Base-by-base conservation (phyloP, 2,888 invertebrate species). In the Cordilura impudica region DNA sequence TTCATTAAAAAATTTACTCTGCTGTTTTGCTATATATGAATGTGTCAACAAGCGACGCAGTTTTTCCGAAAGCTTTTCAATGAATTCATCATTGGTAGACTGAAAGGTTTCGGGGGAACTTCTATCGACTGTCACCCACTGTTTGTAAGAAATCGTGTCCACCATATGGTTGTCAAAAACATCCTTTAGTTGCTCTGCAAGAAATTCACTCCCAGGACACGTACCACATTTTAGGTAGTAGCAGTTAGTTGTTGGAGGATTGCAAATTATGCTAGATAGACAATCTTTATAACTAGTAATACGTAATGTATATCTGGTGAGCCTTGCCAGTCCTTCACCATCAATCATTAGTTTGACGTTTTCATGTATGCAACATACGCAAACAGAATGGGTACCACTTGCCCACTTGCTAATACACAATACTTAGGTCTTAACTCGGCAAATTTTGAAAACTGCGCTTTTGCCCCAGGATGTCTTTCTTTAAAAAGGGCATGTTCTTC, bases 261-360 rank as follows among this genome's bases (percentile, higher is more conserved):
- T 21, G 58, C 58, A 58, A 58, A 58, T 29, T 18, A 58, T 58
- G 2, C 5, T 12, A 4, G 14, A n/a, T 53, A 53, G 21, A 16
- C 53, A 53, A 21, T 53, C 53, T 18, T 53, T 29, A 58, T 58
- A 58, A 35, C 6, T 58, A n/a, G 7, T 35, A n/a, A 58, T n/a
- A 7, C 12, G 8, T 2, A 18, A 16, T 45, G 4, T 18, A 43
- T 8, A 10, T 4, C 39, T 51, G 23, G 72, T 53, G 19, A 63
- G 23, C 8, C 10, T 63, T 23, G 23, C 16, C 21, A 72, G 14
- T 3, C 63, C 49, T 7, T 43, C 43, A 26, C 45, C 72, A 8
- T 72, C 54, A 54, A 72, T 54, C 53, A 63, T 51, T 39, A 72
- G 54, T 53, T 63, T 54, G 14, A 56, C 47, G 31, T 69, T 69